Evolutionary conservation across 2,888 invertebrate genomes (phyloP), one percentile per base, ranked within the genome.

Genomic region (Pterostichus niger): DNA sequence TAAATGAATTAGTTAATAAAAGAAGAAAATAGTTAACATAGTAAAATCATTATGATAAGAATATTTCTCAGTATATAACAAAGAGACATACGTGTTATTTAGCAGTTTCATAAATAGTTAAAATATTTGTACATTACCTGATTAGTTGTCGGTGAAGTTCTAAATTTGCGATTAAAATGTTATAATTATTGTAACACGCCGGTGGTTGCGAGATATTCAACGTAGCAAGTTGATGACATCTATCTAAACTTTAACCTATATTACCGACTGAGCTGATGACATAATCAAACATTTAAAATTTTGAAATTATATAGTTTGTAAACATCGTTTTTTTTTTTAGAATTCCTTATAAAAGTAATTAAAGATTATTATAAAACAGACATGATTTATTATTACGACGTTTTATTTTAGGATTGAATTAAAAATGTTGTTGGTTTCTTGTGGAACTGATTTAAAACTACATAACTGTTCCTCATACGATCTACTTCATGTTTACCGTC

Each of bases 391-490:
- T 24, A 24, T 24, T 24, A 24, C 24, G 3, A 24, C 24, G 3
- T 24, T 24, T 2, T 71, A 24, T 71, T 10, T 44, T 71, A 71
- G 68, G 68, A 71, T 44, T 15, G 17, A 44, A 71, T 44, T 15
- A 17, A 71, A 71, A 71, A 71, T 71, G 68, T 92, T 91, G 88
- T 90, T 93, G 85, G 91, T 92, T 33, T 92, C 93, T 49, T 90
- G 92, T 84, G 92, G 92, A 86, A 92, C 91, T 59, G 91, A 91
- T 64, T 89, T 93, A 84, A 90, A 92, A 87, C 89, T 93, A 35
- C 91, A 93, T 86, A 92, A 92, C 84, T 90, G 90, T 84, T 91
- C 91, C 86, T 90, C 89, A 87, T 93, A 92, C 89, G 91, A 91
- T 86, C 88, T 92, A 82, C 90, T 91, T 86, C 91, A 92, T 86